phyloP scores from a whole-genome alignment of 2,113 vertebrate species.

The Proteles cristata region DNA sequence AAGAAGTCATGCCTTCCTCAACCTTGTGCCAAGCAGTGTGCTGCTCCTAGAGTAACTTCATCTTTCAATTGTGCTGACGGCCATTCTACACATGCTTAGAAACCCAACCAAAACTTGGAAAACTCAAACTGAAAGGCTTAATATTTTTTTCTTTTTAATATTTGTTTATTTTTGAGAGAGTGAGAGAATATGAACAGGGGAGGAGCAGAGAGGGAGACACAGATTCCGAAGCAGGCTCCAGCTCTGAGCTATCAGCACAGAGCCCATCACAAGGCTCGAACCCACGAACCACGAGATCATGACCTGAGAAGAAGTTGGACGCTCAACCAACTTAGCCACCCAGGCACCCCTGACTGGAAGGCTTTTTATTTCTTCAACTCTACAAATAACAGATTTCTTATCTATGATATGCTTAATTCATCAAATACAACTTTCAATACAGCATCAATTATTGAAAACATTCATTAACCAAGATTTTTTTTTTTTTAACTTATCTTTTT shows the following conservation, averaged over 20 bases:
- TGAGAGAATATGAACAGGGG: too few species aligned
- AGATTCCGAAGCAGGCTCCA: too few species aligned
- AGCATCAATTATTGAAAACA: neutral
- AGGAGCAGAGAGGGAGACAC: too few species aligned
- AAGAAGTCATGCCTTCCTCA: neutral
- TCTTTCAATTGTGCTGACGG: neutral
- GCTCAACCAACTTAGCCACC: too few species aligned
- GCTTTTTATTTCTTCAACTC: neutral
- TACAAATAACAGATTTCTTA: constrained; percentile 6
- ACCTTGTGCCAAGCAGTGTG: neutral
- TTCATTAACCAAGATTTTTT: neutral
- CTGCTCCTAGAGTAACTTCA: neutral
- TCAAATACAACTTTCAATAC: neutral
- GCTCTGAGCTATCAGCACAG: too few species aligned
- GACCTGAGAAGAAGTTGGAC: too few species aligned
- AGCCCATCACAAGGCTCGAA: too few species aligned
- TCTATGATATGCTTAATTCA: neutral
- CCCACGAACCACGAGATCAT: too few species aligned
- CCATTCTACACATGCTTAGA: neutral
- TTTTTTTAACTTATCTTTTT: neutral
- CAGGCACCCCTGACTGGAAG: neutral
- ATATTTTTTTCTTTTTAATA: too few species aligned
- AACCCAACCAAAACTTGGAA: neutral
- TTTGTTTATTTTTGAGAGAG: too few species aligned
- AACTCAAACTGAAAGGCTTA: neutral